Evolutionary conservation across 2,797 vertebrate genomes (phyloP), one percentile per base, ranked within the genome.

Genomic region (Merluccius polli): DNA sequence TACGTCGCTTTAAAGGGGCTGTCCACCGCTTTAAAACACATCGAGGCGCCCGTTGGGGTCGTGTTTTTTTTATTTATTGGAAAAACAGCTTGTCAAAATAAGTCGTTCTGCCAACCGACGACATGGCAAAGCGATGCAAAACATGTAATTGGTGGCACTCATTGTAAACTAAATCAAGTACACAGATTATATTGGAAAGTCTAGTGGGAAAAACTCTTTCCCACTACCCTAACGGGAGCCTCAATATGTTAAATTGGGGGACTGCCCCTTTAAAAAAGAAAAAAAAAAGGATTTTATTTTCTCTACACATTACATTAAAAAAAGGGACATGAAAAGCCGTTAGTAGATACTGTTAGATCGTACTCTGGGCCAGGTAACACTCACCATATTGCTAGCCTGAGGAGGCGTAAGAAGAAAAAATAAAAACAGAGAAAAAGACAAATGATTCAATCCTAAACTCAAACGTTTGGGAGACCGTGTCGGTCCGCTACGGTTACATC

Each of bases 351-450:
- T 67, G 73, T 3, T 6, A 21, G 7, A 70, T 72, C 44, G 73
- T 29, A 78, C 79, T 77, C 74, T 75, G 79, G 78, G n/a, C 59
- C 80, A 90, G 85, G 89, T 79, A 82, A 85, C 91, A 99, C 98
- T 98, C 92, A 99, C 98, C 98, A 99, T 99, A 87, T 99, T 98
- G 95, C 98, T 99, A 94, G 98, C 98, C 98, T 99, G 96, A 94
- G 89, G 90, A 95, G 80, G 92, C 97, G 92, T 97, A 94, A 85
- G 93, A 74, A 84, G 84, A 85, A 84, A 95, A 95, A 89, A 93
- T 83, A 93, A 87, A 90, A 35, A 89, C 30, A 88, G 77, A 88
- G 76, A 93, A 83, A 93, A 87, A 90, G 36, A 89, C 29, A 88
- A 76, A 82, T 84, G 85, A 73, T 82, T 86, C 74, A 79, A 84